These are phyloP conservation scores for Aspidapion aeneum DNA, from an alignment of 2,888 invertebrate species.

Conservation along the genomic window DNA sequence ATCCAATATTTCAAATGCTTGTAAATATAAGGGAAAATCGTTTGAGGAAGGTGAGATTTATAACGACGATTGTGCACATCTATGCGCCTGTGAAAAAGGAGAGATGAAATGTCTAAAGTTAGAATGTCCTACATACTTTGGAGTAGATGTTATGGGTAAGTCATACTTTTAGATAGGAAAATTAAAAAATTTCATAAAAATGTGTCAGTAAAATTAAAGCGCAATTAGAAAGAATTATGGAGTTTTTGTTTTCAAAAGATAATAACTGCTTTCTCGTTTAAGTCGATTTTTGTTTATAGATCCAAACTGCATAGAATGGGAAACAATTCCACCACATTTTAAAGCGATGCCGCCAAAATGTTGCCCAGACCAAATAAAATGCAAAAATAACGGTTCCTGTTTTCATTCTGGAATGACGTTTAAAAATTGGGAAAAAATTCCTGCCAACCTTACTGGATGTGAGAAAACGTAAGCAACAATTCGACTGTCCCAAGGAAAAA, in stretches of 20 bases:
- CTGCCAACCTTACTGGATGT: slow-evolving; percentile 76
- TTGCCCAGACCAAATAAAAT: slow-evolving; percentile 75
- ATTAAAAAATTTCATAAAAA: no score
- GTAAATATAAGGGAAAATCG: slow-evolving; percentile 42
- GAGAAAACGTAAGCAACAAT: slow-evolving; percentile 55
- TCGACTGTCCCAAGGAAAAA: no score
- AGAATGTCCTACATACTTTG: slow-evolving; percentile 80
- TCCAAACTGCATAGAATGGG: slow-evolving; percentile 83
- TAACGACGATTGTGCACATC: slow-evolving; percentile 76
- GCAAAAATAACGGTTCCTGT: slow-evolving; percentile 73
- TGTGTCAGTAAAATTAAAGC: no score
- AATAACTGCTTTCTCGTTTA: no score
- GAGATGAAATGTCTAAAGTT: slow-evolving; percentile 76
- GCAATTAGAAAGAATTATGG: no score
- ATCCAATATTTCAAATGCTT: slow-evolving; percentile 20
- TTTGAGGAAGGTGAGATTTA: slow-evolving; percentile 63
- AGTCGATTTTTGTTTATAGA: no score
- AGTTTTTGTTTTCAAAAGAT: no score
- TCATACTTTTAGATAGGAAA: no score
- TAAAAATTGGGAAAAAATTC: slow-evolving; percentile 80
- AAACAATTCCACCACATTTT: slow-evolving; percentile 70
- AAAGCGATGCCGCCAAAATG: slow-evolving; percentile 72
- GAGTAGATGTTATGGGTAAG: slow-evolving; percentile 69
- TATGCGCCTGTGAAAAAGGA: slow-evolving; percentile 70
- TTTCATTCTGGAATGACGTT: slow-evolving; percentile 61